These are phyloP conservation scores for Tetraodon nigroviridis DNA, from an alignment of 2,113 vertebrate species.

Conservation along the genomic window DNA sequence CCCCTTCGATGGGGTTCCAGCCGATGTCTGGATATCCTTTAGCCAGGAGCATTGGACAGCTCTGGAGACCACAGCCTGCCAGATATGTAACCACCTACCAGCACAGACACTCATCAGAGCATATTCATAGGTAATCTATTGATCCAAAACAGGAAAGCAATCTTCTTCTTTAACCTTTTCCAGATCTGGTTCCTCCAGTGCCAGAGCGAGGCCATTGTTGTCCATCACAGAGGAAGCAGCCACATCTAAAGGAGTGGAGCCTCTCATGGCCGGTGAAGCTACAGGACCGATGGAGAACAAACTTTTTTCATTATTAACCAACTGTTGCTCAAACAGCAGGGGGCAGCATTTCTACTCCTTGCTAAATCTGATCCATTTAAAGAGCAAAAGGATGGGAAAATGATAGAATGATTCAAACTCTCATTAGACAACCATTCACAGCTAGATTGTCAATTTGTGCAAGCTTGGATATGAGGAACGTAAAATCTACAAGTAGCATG, in stretches of 20 bases:
- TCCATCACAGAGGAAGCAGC: constrained; percentile 98
- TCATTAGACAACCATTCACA: neutral
- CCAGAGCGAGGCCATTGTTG: constrained; percentile 93
- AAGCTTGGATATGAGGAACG: neutral
- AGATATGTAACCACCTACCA: constrained; percentile 93
- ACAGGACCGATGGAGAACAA: constrained; percentile 21
- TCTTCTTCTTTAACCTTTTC: constrained; percentile 79
- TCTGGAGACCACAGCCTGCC: constrained; percentile 95
- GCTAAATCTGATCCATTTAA: too few species aligned
- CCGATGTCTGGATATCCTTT: constrained; percentile 95
- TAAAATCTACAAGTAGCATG: neutral
- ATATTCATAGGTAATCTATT: neutral
- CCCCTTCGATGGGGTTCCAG: constrained; percentile 98
- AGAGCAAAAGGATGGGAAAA: too few species aligned
- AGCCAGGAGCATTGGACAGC: constrained; percentile 89
- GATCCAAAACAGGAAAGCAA: neutral
- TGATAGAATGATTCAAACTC: too few species aligned
- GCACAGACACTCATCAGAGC: constrained; percentile 13
- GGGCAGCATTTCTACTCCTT: constrained; percentile 49
- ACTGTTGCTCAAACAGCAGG: constrained; percentile 54
- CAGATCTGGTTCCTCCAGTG: constrained; percentile 92
- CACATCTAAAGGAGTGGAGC: constrained; percentile 94
- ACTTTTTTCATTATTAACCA: neutral
- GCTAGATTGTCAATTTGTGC: neutral
- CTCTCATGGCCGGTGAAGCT: constrained; percentile 97